Conservation (phyloP, 92 coral and sea anemone species). For the Blastomussa wellsi region DNA sequence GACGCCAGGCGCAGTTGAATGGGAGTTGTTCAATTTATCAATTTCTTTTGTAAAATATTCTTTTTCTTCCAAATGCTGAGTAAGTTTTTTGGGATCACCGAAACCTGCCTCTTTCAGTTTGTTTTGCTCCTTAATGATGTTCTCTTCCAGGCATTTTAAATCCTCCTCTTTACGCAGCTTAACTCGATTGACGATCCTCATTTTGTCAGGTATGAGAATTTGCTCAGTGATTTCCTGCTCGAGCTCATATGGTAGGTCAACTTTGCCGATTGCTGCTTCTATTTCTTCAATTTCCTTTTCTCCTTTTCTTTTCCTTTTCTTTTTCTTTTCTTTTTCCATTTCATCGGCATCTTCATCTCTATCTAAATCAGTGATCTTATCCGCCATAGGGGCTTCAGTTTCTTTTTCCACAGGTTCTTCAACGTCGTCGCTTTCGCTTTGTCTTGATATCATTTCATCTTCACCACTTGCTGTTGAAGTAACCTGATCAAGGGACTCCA, state of each 20-base stretch:
- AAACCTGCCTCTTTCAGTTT: slow-evolving; percentile 18
- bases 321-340: not conserved
- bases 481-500: slow-evolving; percentile 4
- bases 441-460: not conserved
- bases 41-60: slow-evolving; percentile 14
- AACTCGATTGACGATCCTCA: not conserved
- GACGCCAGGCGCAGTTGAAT: not conserved
- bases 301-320: not conserved
- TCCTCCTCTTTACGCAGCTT: slow-evolving; percentile 2
- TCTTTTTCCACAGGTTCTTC: not conserved
- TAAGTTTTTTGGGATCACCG: slow-evolving; percentile 17
- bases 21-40: not conserved
- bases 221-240: not conserved
- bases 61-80: slow-evolving; percentile 39
- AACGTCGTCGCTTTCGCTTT: not conserved
- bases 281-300: not conserved
- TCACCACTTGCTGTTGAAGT: not conserved
- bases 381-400: not conserved
- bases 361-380: not conserved
- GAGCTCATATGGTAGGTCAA: not conserved
- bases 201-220: not conserved
- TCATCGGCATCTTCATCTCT: not conserved
- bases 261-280: not conserved
- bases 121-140: slow-evolving; percentile 33
- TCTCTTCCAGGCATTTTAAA: slow-evolving; percentile 29